Evolutionary conservation across 2,888 invertebrate genomes (phyloP).

Genomic region (Dromius quadrimaculatus): DNA sequence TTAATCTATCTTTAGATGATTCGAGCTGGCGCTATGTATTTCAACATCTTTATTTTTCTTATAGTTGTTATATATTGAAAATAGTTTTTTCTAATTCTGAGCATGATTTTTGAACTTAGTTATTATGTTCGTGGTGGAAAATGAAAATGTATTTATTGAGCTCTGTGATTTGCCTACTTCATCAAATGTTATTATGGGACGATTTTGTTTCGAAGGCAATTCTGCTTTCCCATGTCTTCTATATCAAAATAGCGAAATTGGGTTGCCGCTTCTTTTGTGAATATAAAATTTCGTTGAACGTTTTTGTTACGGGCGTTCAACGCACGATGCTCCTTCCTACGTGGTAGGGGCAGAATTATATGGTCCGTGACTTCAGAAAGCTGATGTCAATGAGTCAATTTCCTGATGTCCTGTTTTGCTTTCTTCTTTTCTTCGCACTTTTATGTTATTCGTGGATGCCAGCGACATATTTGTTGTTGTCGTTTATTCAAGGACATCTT

Average conservation of each 20-base stretch:
- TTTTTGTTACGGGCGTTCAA: conserved; percentile 33
- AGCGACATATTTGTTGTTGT: conserved; percentile 20
- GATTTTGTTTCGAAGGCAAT: conserved; percentile 50
- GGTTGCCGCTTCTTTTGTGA: conserved; percentile 50
- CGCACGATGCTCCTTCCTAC: neutral
- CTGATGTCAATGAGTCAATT: conserved; percentile 53
- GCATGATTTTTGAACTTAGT: no score
- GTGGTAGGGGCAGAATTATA: conserved; percentile 40
- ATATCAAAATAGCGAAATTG: conserved; percentile 50
- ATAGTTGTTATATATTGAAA: no score
- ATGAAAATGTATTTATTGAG: conserved; percentile 14
- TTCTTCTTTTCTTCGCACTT: conserved; percentile 44
- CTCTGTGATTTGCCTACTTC: conserved; percentile 46
- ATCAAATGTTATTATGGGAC: conserved; percentile 47
- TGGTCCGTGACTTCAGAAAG: conserved; percentile 51
- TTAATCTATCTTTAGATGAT: no score
- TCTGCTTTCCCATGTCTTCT: conserved; percentile 35
- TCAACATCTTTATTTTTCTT: no score
- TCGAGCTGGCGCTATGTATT: no score
- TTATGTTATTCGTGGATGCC: conserved; percentile 15
- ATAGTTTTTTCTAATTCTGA: no score
- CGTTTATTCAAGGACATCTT: conserved; percentile 20
- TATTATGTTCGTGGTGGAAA: neutral
- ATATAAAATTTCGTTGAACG: conserved; percentile 49
- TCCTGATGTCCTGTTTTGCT: conserved; percentile 51